Conservation (phyloP, 1,140 invertebrate genomes). For the Caenorhabditis briggsae region DNA sequence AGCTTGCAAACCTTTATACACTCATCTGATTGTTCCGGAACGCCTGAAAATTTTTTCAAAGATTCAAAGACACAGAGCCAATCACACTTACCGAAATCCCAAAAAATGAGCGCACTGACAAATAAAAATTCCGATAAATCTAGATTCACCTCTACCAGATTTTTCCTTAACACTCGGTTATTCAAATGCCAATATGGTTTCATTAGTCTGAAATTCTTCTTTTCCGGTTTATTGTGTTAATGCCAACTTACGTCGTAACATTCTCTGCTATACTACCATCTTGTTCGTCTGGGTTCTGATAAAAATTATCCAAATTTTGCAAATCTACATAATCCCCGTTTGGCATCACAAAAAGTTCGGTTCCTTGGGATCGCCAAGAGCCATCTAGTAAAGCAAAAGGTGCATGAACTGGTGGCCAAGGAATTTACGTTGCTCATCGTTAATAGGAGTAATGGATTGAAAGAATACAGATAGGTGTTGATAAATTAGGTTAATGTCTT, state of each 20-base stretch:
- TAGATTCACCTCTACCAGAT: not conserved
- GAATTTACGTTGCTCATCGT: not conserved
- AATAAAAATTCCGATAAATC: conserved; percentile 6
- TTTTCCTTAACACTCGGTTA: not conserved
- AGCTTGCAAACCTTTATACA: conserved; percentile 6
- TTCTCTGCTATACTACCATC: not conserved
- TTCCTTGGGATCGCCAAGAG: not conserved
- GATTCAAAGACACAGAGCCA: not conserved
- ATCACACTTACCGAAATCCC: not conserved
- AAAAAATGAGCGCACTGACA: conserved; percentile 8
- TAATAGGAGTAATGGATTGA: not conserved
- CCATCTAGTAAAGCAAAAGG: not conserved
- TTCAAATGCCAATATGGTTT: conserved; percentile 27
- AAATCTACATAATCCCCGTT: conserved; percentile 15
- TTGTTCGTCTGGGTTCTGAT: conserved; percentile 6
- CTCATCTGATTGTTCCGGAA: not conserved
- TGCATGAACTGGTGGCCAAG: not conserved
- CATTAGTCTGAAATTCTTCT: conserved; percentile 1
- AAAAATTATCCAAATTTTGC: not conserved
- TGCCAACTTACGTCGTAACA: not conserved
- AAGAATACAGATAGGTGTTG: not conserved
- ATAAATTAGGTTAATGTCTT: not conserved
- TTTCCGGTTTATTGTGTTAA: not conserved
- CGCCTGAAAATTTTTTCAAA: not conserved
- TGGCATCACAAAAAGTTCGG: not conserved